Base-by-base conservation (phyloP, 2,113 vertebrate species). In the Abramis brama region DNA sequence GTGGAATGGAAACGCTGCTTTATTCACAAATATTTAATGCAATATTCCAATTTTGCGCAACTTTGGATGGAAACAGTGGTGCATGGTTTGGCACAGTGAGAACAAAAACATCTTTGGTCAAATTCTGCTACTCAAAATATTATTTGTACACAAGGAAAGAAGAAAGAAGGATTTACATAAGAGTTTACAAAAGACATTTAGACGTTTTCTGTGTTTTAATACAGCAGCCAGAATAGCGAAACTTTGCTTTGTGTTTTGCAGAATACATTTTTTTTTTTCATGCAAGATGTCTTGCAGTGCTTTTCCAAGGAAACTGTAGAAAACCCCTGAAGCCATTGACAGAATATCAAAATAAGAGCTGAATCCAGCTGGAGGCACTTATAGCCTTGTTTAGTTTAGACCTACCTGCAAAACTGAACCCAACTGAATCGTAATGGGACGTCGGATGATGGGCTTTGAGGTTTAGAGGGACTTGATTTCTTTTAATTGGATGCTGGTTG, bases 331-430 rank as follows among this genome's bases (percentile, higher is more conserved):
- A 33, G 30, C 64, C 84, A 76, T 77, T 27, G 39, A 25, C 10
- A 25, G 15, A 17, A 77, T 75, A 78, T 39, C 60, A 82, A 83
- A 87, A 78, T 84, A 68, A 5, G 1, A 88, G 82, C 77, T 89
- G 75, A 85, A 62, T 77, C 62, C 90, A 90, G 89, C 85, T 88
- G 87, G 88, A 91, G 78, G 71, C 60, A 85, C 81, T 89, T 87
- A 89, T 2, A 77, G 75, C 66, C 87, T 83, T 85, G 82, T 45
- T 89, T 84, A 25, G 71, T 79, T 87, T 62, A 82, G 57, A 55
- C 83, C 60, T 77, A 89, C 87, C 87, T 88, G 70, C 79, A 74
- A 30, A 79, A 62, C 11, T 85, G 30, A 71, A 39, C 43, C 70
- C 81, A 86, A 30, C n/a, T 83, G 33, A 87, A 87, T 71, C 73